These are phyloP conservation scores for Cryptosula pallasiana DNA, from an alignment of 2,888 invertebrate genomes.

Conservation along the genomic window DNA sequence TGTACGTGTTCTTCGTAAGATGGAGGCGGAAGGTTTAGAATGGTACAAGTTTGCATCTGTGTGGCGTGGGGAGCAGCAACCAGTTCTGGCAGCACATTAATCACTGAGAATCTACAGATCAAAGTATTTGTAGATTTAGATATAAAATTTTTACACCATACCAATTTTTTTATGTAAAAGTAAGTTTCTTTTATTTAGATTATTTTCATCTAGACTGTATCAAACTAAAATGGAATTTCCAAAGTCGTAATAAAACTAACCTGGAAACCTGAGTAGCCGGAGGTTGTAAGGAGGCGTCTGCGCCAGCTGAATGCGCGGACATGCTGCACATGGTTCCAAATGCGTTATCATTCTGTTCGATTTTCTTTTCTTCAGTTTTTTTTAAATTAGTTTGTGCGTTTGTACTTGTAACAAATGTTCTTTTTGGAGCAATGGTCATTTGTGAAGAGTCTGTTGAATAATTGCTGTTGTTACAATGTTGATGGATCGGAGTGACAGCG, in stretches of 20 bases:
- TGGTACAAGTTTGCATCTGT: constrained; percentile 9
- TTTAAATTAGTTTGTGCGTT: not conserved
- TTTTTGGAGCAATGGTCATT: not conserved
- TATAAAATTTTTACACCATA: too few relatives aligned
- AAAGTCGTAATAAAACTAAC: too few relatives aligned
- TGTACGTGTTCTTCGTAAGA: constrained; percentile 1
- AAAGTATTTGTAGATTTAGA: too few relatives aligned
- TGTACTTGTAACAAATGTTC: not conserved
- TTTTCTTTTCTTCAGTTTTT: not conserved
- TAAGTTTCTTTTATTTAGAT: too few relatives aligned
- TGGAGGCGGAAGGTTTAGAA: constrained; percentile 16
- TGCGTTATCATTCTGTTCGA: not conserved
- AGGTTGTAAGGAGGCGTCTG: too few relatives aligned
- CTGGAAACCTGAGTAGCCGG: too few relatives aligned
- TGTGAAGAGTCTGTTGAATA: not conserved
- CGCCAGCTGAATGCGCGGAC: too few relatives aligned
- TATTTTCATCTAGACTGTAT: too few relatives aligned
- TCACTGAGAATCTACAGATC: not conserved
- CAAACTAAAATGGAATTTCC: too few relatives aligned
- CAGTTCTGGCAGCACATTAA: constrained; percentile 7
- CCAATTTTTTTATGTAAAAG: too few relatives aligned
- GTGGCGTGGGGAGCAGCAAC: not conserved
- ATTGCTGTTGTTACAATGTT: not conserved
- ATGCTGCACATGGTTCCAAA: too few relatives aligned
- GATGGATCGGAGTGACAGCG: not conserved